Evolutionary conservation across 2,888 invertebrate genomes (phyloP), one percentile per base, ranked within the genome.

Genomic region (Nipponacmea schrenckii): DNA sequence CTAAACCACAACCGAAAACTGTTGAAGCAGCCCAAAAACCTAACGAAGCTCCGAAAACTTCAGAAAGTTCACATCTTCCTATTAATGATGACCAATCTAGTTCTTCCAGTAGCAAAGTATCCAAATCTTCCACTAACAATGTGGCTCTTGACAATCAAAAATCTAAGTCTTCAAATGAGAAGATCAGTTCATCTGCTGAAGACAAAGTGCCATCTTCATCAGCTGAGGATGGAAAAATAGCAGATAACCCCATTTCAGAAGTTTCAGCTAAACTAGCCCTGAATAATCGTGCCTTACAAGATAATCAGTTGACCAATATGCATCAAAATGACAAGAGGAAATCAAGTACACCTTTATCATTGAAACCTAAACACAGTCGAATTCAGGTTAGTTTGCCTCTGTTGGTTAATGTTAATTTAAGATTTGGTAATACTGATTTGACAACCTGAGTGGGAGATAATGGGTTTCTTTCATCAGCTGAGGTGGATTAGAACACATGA

Each of bases 261-360:
- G 70, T 64, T 39, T 67, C 64, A 46, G 66, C 62, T 24, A 24
- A 67, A 46, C 31, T 31, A 3, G 31, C 31, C 31, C 24, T 70
- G 39, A 17, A 65, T 62, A 62, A 67, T n/a, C 50, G 46, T 15
- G 44, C 48, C 2, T 56, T 69, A 17, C 50, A 68, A 50, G 72
- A 69, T 20, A 79, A 77, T 45, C 78, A 79, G 72, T 74, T 77
- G 44, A 77, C 76, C 66, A 79, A 79, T 62, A 26, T 73, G 14
- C 46, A 27, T 7, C 27, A 65, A 8, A 50, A 63, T 12, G 46
- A 45, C 5, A 64, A 44, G 31, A 48, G 44, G 31, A 69, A 63
- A 46, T 69, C 68, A 7, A 24, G 12, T n/a, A 62, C 24, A 62
- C 63, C 66, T n/a, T n/a, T 17, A 48, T 48, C 68, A 45, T 63